A percentile compares a stretch with the other conserved stretches of the same genome.
These are phyloP conservation scores for Adelges cooleyi DNA, from an alignment of 1,140 invertebrate species.

Conservation along the genomic window DNA sequence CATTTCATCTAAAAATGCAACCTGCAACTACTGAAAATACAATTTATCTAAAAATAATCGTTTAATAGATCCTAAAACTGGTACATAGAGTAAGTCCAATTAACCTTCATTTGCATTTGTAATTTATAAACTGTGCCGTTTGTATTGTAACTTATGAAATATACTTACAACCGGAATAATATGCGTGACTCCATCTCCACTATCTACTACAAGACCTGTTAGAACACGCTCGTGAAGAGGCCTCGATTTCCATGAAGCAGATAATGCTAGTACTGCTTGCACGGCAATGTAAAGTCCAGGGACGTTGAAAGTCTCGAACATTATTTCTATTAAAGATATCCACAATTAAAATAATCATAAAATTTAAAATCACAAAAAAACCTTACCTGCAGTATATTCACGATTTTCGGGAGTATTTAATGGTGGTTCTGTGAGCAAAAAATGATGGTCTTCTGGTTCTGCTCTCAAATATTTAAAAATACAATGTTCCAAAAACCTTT, in stretches of 20 bases:
- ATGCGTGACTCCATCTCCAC: slow-evolving; percentile 98
- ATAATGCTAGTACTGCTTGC: slow-evolving; percentile 92
- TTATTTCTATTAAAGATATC: slow-evolving; percentile 64
- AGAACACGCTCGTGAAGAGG: slow-evolving; percentile 79
- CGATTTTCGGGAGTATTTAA: slow-evolving; percentile 98
- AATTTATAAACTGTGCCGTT: too few relatives aligned
- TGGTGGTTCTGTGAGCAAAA: slow-evolving; percentile 97
- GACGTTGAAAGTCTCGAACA: slow-evolving; percentile 99
- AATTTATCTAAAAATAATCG: too few relatives aligned
- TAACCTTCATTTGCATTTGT: too few relatives aligned
- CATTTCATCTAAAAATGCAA: too few relatives aligned
- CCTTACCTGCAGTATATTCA: slow-evolving; percentile 81
- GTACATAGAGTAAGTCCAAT: too few relatives aligned
- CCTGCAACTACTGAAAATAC: too few relatives aligned
- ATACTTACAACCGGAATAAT: slow-evolving; percentile 88
- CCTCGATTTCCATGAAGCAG: slow-evolving; percentile 92
- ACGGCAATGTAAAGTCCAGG: slow-evolving; percentile 98
- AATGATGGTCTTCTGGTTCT: slow-evolving; percentile 99
- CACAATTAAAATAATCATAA: neutral
- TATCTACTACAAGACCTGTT: slow-evolving; percentile 96
- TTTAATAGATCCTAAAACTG: too few relatives aligned
- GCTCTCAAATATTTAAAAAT: slow-evolving; percentile 98
- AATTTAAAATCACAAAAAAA: neutral
- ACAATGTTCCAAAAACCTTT: slow-evolving; percentile 95
- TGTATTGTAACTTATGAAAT: neutral